phyloP scores from a whole-genome alignment of 2,797 vertebrate species.

The Taenioides sp. region DNA sequence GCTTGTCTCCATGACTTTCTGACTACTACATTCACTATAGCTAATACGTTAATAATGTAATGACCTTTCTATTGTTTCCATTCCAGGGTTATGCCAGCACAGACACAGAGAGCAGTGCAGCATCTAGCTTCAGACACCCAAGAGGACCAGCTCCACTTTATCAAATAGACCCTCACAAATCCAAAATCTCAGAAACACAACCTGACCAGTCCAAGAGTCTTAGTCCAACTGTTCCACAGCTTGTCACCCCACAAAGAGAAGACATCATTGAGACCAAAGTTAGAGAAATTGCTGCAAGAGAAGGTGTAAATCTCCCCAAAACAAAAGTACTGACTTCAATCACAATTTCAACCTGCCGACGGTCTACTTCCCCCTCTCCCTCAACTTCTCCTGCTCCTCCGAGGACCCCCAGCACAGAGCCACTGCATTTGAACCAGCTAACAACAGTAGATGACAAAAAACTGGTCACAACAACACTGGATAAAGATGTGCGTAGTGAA shows the following conservation, averaged over 20 bases:
- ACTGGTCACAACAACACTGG: neutral
- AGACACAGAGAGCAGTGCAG: slow-evolving; percentile 71
- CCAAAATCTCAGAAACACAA: slow-evolving; percentile 22
- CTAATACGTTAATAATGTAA: neutral
- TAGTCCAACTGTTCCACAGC: slow-evolving; percentile 13
- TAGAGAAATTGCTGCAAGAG: slow-evolving; percentile 60
- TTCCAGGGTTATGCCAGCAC: slow-evolving; percentile 67
- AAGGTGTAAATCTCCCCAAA: slow-evolving; percentile 38
- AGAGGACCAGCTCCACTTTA: slow-evolving; percentile 2
- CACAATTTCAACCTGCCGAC: slow-evolving; percentile 72
- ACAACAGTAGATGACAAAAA: slow-evolving; percentile 22
- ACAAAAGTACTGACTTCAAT: slow-evolving; percentile 70
- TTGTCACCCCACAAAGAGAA: neutral
- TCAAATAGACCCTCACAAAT: neutral
- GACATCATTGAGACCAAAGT: slow-evolving; percentile 47
- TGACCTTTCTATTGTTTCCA: slow-evolving; percentile 7
- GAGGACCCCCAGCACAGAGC: slow-evolving; percentile 25
- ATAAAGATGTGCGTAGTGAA: slow-evolving; percentile 1
- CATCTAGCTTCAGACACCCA: slow-evolving; percentile 40
- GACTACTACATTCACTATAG: neutral
- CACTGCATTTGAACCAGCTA: slow-evolving; percentile 46
- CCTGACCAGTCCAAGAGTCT: slow-evolving; percentile 32
- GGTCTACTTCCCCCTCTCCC: slow-evolving; percentile 61
- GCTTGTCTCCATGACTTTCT: neutral
- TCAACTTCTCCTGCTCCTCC: slow-evolving; percentile 47